Conservation (phyloP, 53 echinoderm and acorn worm genomes). For the Actinopyga echinites region DNA sequence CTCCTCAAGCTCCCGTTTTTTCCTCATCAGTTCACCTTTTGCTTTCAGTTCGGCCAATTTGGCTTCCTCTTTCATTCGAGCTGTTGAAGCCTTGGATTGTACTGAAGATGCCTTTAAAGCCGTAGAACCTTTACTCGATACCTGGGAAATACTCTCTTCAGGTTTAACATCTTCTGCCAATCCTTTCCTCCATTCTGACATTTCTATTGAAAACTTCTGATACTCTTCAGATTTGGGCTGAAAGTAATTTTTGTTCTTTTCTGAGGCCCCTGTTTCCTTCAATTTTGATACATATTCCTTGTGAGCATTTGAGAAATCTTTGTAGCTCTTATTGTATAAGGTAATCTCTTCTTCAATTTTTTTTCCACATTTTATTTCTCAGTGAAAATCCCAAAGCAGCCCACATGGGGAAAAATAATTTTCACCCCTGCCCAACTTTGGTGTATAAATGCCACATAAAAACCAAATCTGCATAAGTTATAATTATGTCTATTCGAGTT, state of each 20-base stretch:
- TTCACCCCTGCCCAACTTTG: no score
- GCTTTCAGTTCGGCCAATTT: not conserved
- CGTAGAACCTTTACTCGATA: not conserved
- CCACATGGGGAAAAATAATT: no score
- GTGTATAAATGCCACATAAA: no score
- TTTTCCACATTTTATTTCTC: no score
- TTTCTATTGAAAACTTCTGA: no score
- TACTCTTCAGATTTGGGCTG: not conserved
- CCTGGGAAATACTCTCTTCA: constrained; percentile 10
- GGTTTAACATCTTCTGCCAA: not conserved
- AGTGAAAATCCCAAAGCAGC: no score
- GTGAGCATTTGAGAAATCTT: not conserved
- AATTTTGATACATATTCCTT: not conserved
- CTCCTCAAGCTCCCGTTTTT: not conserved
- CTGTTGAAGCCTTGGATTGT: not conserved
- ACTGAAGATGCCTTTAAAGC: not conserved
- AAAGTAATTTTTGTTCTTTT: not conserved
- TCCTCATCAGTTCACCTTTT: not conserved
- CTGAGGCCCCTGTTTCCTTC: not conserved
- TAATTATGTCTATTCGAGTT: no score
- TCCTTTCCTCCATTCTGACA: not conserved
- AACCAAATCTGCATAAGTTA: no score
- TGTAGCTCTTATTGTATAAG: no score
- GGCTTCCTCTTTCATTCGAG: constrained; percentile 7
- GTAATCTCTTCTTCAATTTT: no score